Base-by-base conservation (phyloP, 2,797 vertebrate species). In the Hydrocynus forskahlii region DNA sequence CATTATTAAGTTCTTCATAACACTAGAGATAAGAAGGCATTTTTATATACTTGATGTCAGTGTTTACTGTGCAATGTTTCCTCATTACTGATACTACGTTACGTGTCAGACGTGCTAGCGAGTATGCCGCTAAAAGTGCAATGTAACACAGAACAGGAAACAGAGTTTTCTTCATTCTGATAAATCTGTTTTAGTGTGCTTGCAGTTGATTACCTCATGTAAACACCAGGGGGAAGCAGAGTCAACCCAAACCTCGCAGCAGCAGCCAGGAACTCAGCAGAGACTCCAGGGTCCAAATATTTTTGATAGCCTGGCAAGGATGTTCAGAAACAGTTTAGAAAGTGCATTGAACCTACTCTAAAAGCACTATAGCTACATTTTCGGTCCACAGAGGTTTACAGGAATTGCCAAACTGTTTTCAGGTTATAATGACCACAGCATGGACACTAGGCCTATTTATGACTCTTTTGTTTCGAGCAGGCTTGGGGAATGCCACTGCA, bases 141-240 rank as follows among this genome's bases (percentile, higher is more conserved):
- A 5, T 1, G 1, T 10, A 45, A 74, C 19, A 13, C 6, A 10
- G 35, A 10, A 52, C 7, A 35, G 35, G 29, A 7, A 19, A 1
- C 69, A 8, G 0, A 38, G 2, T 13, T 5, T 50, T 14, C 29
- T 38, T 71, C 2, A 4, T 35, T 29, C 57, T 43, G 19, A 29
- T 63, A 35, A 38, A 55, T 7, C 0, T 16, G 6, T 1, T 35
- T 59, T 17, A 23, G 48, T 19, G 17, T 7, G 45, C 12, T 8
- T 60, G 1, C 17, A 38, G 12, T 71, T 35, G 75, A 62, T 25
- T 93, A 99, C 98, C 98, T 96, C 96, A 96, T 97, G 83, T 97
- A 98, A 85, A 97, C 88, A 14, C 96, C 97, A 21, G 97, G 90
- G 2, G 98, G 97, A 38, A 95, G 92, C 97, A 98, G 95, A 85